Percentiles rank a stretch among this genome's conserved stretches.
These are phyloP conservation scores for Orthonevra nobilis DNA, from an alignment of 2,888 invertebrate genomes.

Conservation along the genomic window DNA sequence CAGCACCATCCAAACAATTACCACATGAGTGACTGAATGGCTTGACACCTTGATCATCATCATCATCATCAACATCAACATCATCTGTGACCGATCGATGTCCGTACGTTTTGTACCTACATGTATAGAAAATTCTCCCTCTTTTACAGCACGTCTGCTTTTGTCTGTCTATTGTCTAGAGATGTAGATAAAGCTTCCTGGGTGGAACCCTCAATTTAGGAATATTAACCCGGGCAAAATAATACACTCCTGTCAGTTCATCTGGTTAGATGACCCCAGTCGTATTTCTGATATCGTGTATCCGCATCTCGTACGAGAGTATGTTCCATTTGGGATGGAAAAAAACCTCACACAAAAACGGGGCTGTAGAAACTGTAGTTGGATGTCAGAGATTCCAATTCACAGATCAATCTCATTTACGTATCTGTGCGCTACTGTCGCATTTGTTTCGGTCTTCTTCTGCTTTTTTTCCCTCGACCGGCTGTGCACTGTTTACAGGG, in stretches of 20 bases:
- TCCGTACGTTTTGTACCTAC: too few species aligned
- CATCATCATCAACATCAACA: slow-evolving; percentile 39
- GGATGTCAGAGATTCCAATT: slow-evolving; percentile 64
- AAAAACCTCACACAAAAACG: slow-evolving; percentile 3
- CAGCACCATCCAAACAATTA: slow-evolving; percentile 54
- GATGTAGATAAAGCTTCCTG: slow-evolving; percentile 67
- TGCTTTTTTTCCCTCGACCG: background rate
- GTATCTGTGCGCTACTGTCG: slow-evolving; percentile 64
- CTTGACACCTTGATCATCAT: slow-evolving; percentile 65
- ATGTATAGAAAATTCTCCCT: slow-evolving; percentile 18
- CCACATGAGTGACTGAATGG: slow-evolving; percentile 62
- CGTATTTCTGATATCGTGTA: slow-evolving; percentile 38
- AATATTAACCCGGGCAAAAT: slow-evolving; percentile 61
- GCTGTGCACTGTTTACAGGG: slow-evolving; percentile 4
- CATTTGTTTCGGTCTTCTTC: too few species aligned
- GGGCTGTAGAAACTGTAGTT: slow-evolving; percentile 46
- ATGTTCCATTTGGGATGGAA: slow-evolving; percentile 49
- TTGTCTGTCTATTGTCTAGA: slow-evolving; percentile 7
- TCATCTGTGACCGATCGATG: slow-evolving; percentile 62
- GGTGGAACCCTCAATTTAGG: slow-evolving; percentile 66
- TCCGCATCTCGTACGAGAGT: slow-evolving; percentile 30
- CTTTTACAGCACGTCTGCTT: slow-evolving; percentile 24
- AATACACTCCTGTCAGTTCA: slow-evolving; percentile 26
- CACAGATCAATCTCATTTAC: slow-evolving; percentile 69
- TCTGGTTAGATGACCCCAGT: slow-evolving; percentile 33